Base-by-base conservation (phyloP, 2,888 invertebrate genomes). In the Gandaritis pyraliata region DNA sequence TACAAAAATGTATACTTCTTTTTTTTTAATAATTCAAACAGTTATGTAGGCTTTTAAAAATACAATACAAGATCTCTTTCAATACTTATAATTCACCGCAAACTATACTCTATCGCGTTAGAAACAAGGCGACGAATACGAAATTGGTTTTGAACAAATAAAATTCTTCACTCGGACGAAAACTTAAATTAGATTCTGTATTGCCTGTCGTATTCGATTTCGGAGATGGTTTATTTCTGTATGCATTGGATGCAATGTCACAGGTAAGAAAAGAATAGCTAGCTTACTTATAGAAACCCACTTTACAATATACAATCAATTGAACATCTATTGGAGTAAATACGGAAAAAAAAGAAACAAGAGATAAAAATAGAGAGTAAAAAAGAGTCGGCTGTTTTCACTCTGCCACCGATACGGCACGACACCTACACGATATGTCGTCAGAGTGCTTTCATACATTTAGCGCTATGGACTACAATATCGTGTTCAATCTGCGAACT, bases 101-200 rank as follows among this genome's bases (percentile, higher is more conserved):
- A 55, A 55, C 16, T 48, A n/a, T 39, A 41, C 52, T 50, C 58
- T 66, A 61, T 50, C 5, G 11, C 29, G 0, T 49, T 58, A 1
- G 36, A 51, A 52, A 66, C 63, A 66, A 51, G 57, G 61, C 41
- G 13, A 48, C 47, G 45, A 62, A 52, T 54, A 12, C 54, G 49
- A 60, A 57, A 64, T 64, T 60, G 56, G 50, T 55, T 56, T 50
- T 38, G 53, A 51, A 47, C 54, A 60, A 62, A 61, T 64, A 64
- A 55, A 64, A 58, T 68, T 60, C 54, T 39, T 55, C 50, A 54
- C 39, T 56, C 47, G 62, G 55, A 54, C 56, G 64, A 65, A 59
- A 65, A 64, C 64, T 66, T 66, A 59, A 59, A 66, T 60, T 56
- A 62, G 61, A 61, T 69, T 65, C 52, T 55, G 61, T 61, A 66